phyloP scores from a whole-genome alignment of 2,888 invertebrate genomes.

The Ectropis crepuscularia region DNA sequence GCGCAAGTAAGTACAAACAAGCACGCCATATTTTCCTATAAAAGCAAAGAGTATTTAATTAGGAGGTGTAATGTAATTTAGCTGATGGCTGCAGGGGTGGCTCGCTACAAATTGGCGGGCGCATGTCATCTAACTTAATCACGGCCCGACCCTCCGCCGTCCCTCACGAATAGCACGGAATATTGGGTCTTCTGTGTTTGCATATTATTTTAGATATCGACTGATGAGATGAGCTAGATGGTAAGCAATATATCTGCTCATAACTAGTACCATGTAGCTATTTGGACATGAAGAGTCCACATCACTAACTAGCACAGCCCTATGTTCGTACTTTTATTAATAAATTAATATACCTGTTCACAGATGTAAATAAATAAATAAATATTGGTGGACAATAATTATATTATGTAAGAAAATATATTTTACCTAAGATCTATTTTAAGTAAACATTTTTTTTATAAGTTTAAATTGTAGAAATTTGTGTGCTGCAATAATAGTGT shows the following conservation, averaged over 20 bases:
- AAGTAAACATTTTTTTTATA: too few relatives aligned
- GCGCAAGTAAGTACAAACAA: constrained; percentile 37
- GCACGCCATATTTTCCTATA: constrained; percentile 62
- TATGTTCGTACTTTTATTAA: too few relatives aligned
- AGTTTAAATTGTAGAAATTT: too few relatives aligned
- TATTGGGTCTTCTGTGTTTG: constrained; percentile 25
- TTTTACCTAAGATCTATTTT: too few relatives aligned
- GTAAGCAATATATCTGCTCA: background rate
- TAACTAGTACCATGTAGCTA: too few relatives aligned
- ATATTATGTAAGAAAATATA: too few relatives aligned
- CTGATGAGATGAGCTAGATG: background rate
- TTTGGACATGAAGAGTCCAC: too few relatives aligned
- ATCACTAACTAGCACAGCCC: too few relatives aligned
- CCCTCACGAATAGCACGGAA: constrained; percentile 47
- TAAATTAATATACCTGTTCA: too few relatives aligned
- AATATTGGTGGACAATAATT: too few relatives aligned
- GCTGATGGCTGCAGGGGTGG: constrained; percentile 58
- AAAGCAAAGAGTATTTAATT: constrained; percentile 72
- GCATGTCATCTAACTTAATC: constrained; percentile 82
- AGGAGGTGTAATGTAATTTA: constrained; percentile 70
- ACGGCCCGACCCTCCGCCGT: constrained; percentile 69
- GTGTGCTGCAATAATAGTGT: too few relatives aligned
- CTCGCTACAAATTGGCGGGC: constrained; percentile 78
- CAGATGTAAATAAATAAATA: too few relatives aligned
- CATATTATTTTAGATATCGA: constrained; percentile 28